phyloP scores from a whole-genome alignment of 2,888 invertebrate species.

The Sinhomidia bicolor region DNA sequence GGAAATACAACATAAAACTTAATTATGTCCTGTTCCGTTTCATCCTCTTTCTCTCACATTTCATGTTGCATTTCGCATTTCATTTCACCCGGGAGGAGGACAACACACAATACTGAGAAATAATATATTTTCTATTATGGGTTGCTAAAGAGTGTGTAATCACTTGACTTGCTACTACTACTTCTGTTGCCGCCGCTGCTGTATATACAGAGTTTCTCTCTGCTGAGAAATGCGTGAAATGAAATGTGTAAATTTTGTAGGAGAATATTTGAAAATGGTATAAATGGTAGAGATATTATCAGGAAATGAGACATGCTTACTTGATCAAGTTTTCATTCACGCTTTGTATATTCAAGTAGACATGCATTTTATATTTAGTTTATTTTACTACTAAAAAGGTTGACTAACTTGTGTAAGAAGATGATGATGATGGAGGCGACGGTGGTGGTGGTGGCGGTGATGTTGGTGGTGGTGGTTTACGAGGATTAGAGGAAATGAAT shows the following conservation, averaged over 20 bases:
- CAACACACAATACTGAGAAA: background rate
- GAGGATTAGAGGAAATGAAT: constrained; percentile 38
- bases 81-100: too few species aligned
- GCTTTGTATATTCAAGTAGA: too few species aligned
- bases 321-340: too few species aligned
- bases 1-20: background rate
- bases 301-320: too few species aligned
- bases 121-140: background rate
- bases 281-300: too few species aligned
- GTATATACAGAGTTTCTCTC: too few species aligned
- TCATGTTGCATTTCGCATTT: background rate
- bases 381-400: too few species aligned
- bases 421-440: too few species aligned
- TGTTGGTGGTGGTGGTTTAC: background rate
- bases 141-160: constrained; percentile 27
- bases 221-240: constrained; percentile 38
- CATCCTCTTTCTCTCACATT: background rate
- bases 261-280: background rate
- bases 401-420: too few species aligned
- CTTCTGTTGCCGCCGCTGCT: too few species aligned
- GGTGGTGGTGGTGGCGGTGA: background rate
- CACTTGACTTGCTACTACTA: background rate
- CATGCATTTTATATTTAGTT: too few species aligned
- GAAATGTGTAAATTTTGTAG: constrained; percentile 41
- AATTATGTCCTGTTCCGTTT: background rate